phyloP scores from a whole-genome alignment of 1,140 invertebrate species.

The Drosophila takahashii region DNA sequence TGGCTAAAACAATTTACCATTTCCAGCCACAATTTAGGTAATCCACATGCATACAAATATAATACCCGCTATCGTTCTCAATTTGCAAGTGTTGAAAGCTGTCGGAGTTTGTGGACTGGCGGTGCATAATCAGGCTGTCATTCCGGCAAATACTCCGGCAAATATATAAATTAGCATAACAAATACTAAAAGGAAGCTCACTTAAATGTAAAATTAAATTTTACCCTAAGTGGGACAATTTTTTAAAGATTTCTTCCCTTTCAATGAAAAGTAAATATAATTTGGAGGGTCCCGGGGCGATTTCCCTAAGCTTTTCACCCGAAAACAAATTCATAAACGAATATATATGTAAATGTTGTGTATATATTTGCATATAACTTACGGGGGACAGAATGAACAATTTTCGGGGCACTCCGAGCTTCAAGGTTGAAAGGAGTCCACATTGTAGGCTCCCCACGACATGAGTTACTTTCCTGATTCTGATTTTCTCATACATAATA shows the following conservation, averaged over 20 bases:
- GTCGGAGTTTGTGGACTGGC: slow-evolving; percentile 8
- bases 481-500: slow-evolving; percentile 27
- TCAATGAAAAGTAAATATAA: slow-evolving; percentile 20
- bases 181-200: slow-evolving; percentile 1
- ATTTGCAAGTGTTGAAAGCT: slow-evolving; percentile 23
- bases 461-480: neutral
- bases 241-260: slow-evolving; percentile 12
- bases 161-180: slow-evolving; percentile 37
- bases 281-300: slow-evolving; percentile 8
- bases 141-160: neutral
- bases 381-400: slow-evolving; percentile 6
- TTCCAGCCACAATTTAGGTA: slow-evolving; percentile 16
- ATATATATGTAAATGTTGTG: slow-evolving; percentile 58
- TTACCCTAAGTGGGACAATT: neutral
- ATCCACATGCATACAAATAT: slow-evolving; percentile 17
- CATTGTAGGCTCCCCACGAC: neutral
- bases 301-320: slow-evolving; percentile 41
- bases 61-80: slow-evolving; percentile 6
- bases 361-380: slow-evolving; percentile 46
- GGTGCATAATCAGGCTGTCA: slow-evolving; percentile 33
- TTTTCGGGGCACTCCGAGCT: slow-evolving; percentile 4
- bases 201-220: slow-evolving; percentile 20
- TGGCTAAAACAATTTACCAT: slow-evolving; percentile 5
- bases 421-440: slow-evolving; percentile 10
- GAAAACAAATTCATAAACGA: slow-evolving; percentile 57